Base-by-base conservation (phyloP, 2,113 vertebrate species). In the Vicugna pacos region DNA sequence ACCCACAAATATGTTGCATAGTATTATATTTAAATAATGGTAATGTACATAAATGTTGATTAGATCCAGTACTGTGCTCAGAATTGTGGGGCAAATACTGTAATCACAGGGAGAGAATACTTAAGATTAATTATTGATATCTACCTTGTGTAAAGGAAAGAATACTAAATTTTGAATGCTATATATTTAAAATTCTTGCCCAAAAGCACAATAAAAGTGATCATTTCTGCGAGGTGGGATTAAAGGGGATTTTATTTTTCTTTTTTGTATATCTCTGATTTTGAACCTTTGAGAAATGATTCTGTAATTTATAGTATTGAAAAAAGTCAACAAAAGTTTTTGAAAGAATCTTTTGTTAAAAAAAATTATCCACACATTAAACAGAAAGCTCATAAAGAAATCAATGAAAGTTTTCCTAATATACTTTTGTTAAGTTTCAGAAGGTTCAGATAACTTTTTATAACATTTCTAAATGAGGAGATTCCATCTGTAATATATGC, bases 131-230 rank as follows among this genome's bases (percentile, higher is more conserved):
- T 65, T 88, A 81, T 62, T 86, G 42, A 12, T 14, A 70, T 46
- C 52, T 95, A 7, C 35, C 3, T 1, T 72, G 54, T 19, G 3
- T 65, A 70, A 91, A 88, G 20, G 15, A 94, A 87, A 88, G 12
- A 20, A 81, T n/a, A 62, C 28, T 24, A 86, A 82, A n/a, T 52
- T 1, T 7, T 73, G 24, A 86, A 42, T 86, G 22, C 5, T 58
- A 22, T 13, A 26, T 75, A 76, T 91, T 89, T 84, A 80, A 96
- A 75, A 76, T 28, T 92, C 17, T 86, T 84, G 20, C 8, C 35
- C 26, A 42, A 92, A 92, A 42, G 38, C 38, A n/a, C 3, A 28
- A 60, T 72, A 60, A 69, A 88, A 64, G 5, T 76, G 11, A 48
- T 64, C 46, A 56, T 83, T 83, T 88, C 28, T 35, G 42, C 11